phyloP scores from a whole-genome alignment of 2,113 vertebrate species.

The Mungos mungo region DNA sequence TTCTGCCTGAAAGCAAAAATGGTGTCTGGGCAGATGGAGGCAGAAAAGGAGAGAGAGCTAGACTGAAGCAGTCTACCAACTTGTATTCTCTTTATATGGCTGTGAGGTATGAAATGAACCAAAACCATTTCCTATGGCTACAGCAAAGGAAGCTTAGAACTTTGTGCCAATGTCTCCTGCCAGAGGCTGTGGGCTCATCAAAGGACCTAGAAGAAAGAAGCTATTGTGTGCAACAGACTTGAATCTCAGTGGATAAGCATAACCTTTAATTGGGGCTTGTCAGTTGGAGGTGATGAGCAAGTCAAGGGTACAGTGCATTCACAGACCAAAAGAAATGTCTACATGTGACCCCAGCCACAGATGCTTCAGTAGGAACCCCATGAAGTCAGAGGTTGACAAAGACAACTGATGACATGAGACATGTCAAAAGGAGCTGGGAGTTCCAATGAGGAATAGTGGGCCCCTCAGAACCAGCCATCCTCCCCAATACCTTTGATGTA shows the following conservation, averaged over 20 bases:
- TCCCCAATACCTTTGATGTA: background rate
- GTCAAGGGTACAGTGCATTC: no score
- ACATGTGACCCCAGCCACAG: background rate
- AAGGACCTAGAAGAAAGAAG: background rate
- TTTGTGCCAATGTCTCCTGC: background rate
- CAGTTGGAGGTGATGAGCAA: background rate
- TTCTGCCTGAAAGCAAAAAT: background rate
- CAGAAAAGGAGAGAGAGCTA: background rate
- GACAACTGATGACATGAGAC: background rate
- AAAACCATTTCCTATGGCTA: background rate
- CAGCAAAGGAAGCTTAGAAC: background rate
- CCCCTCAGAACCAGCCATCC: background rate
- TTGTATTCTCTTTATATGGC: background rate
- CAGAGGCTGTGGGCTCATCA: background rate
- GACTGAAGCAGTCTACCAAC: background rate
- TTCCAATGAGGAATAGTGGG: background rate
- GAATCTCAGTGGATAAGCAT: background rate
- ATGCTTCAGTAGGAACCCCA: background rate
- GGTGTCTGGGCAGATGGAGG: background rate
- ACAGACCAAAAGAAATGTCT: rapidly evolving
- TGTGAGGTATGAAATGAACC: background rate
- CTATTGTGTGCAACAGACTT: background rate
- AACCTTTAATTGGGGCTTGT: background rate
- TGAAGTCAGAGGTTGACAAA: background rate
- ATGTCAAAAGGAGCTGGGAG: background rate